These are phyloP conservation scores for Palloptera scutellata DNA, from an alignment of 2,888 invertebrate genomes.

Conservation along the genomic window DNA sequence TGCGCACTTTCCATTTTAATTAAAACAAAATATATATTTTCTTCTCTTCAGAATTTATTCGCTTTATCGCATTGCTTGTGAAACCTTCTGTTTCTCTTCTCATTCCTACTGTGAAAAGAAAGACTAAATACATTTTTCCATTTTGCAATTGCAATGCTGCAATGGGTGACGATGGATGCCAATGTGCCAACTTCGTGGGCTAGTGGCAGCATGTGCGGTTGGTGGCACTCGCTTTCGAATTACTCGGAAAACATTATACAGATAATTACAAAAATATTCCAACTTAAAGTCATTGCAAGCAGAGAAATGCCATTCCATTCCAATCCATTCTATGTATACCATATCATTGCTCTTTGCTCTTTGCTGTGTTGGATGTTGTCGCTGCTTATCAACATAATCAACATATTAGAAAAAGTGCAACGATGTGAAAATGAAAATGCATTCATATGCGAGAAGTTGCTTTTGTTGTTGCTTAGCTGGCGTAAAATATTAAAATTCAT, in stretches of 20 bases:
- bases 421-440: constrained; percentile 58
- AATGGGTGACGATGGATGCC: too few relatives aligned
- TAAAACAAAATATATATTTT: too few relatives aligned
- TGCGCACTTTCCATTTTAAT: too few relatives aligned
- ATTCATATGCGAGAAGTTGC: constrained; percentile 48
- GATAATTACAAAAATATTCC: constrained; percentile 48
- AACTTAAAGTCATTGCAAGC: background rate
- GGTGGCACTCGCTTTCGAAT: too few relatives aligned
- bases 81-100: too few relatives aligned
- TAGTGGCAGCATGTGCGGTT: too few relatives aligned
- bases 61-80: too few relatives aligned
- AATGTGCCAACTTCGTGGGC: too few relatives aligned
- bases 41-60: too few relatives aligned
- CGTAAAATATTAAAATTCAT: constrained; percentile 59
- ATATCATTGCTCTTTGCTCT: background rate
- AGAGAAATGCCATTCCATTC: background rate
- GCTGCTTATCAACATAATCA: constrained; percentile 39
- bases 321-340: background rate
- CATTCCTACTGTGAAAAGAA: too few relatives aligned
- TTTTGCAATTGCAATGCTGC: too few relatives aligned
- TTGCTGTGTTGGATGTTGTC: constrained; percentile 31
- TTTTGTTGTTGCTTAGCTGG: constrained; percentile 30
- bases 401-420: constrained; percentile 44
- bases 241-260: constrained; percentile 38
- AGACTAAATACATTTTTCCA: too few relatives aligned